Percentiles rank a stretch among this genome's conserved stretches.
These are phyloP conservation scores for Listrodromus nycthemerus DNA, from an alignment of 2,888 invertebrate genomes.

Conservation along the genomic window DNA sequence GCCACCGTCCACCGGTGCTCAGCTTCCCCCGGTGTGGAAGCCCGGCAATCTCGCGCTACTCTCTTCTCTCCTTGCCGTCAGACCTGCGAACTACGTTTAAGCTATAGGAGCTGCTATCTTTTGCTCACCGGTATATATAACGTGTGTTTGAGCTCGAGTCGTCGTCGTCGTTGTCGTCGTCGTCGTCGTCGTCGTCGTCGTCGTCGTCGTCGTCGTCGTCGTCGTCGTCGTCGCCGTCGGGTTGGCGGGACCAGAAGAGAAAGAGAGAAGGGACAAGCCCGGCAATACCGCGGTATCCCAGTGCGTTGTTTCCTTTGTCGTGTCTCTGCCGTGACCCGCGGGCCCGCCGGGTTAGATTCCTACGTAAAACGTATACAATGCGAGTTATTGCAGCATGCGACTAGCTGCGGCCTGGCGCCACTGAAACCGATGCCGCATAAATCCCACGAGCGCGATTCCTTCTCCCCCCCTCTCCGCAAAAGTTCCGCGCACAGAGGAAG, in stretches of 20 bases:
- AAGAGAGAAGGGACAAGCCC: slow-evolving; percentile 47
- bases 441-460: slow-evolving; percentile 73
- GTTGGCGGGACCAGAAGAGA: slow-evolving; percentile 52
- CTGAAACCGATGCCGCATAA: slow-evolving; percentile 81
- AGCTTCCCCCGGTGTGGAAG: slow-evolving; percentile 28
- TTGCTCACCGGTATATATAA: slow-evolving; percentile 34
- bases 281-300: slow-evolving; percentile 66
- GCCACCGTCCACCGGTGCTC: slow-evolving; percentile 32
- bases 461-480: slow-evolving; percentile 58
- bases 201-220: slow-evolving; percentile 26
- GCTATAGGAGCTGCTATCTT: slow-evolving; percentile 13
- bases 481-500: slow-evolving; percentile 44
- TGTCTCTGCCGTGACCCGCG: slow-evolving; percentile 81
- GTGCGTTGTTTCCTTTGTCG: slow-evolving; percentile 72
- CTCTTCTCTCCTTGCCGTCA: slow-evolving; percentile 22
- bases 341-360: slow-evolving; percentile 83
- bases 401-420: slow-evolving; percentile 79
- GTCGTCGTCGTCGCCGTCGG: slow-evolving; percentile 55
- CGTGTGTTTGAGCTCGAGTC: slow-evolving; percentile 60
- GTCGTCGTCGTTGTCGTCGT: slow-evolving; percentile 52
- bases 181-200: slow-evolving; percentile 39
- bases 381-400: slow-evolving; percentile 83
- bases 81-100: slow-evolving; percentile 11
- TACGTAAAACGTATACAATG: slow-evolving; percentile 82
- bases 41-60: slow-evolving; percentile 37